Percentiles rank a stretch among this genome's conserved stretches.
Evolutionary conservation across 2,888 invertebrate species (phyloP).

Genomic region (Scaptomyza reducta): DNA sequence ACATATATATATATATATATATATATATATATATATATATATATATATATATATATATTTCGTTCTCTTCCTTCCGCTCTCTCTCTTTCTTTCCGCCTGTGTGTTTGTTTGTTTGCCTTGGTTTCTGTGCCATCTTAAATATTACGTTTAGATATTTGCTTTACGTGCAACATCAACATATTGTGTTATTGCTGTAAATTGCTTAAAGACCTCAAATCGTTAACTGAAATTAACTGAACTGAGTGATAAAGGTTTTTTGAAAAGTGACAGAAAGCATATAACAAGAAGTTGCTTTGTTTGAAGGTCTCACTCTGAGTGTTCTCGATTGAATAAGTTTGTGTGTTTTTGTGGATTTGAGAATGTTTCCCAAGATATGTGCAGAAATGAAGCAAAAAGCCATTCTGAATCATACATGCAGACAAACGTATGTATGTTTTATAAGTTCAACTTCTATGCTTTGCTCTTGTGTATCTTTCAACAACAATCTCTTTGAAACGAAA

Average conservation of each 20-base stretch:
- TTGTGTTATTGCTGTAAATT: background rate
- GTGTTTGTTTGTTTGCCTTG: conserved; percentile 19
- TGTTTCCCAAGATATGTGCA: conserved; percentile 42
- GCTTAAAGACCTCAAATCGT: conserved; percentile 28
- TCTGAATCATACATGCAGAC: background rate
- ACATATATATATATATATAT: conserved; percentile 17
- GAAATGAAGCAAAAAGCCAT: conserved; percentile 43
- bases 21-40: no score
- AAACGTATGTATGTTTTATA: conserved; percentile 2
- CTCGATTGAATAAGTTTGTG: background rate
- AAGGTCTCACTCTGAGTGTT: conserved; percentile 28
- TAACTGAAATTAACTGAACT: background rate
- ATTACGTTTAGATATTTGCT: conserved; percentile 69
- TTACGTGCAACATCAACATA: conserved; percentile 38
- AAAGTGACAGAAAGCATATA: background rate
- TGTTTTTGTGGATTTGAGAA: conserved; percentile 14
- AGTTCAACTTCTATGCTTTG: conserved; percentile 3
- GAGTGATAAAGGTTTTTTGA: background rate
- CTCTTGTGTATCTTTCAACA: conserved; percentile 26
- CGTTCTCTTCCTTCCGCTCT: background rate
- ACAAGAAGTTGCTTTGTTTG: background rate
- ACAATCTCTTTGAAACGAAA: conserved; percentile 37
- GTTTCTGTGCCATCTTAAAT: conserved; percentile 32
- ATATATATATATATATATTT: no score
- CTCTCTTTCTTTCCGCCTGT: conserved; percentile 6